Conservation (phyloP, 2,113 vertebrate species). For the Myocastor coypus region DNA sequence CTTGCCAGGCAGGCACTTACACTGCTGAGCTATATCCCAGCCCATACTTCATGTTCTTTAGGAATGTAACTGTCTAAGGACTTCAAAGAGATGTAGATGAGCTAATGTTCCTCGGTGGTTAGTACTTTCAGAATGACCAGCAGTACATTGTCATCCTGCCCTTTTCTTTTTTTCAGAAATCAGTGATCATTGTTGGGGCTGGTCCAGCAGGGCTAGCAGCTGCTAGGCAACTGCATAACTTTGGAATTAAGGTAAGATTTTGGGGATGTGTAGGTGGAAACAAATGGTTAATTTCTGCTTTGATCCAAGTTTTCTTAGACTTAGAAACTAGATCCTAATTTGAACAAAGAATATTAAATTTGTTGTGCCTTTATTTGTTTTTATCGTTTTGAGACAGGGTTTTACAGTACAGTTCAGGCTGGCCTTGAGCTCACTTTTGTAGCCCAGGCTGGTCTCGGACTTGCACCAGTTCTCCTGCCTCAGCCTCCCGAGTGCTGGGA, state of each 20-base stretch:
- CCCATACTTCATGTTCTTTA: not conserved
- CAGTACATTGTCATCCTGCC: not conserved
- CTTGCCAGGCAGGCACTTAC: too few species aligned
- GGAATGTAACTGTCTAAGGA: not conserved
- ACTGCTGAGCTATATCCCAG: too few species aligned
- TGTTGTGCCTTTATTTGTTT: not conserved
- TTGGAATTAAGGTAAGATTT: constrained; percentile 94
- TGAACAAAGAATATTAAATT: constrained; percentile 1
- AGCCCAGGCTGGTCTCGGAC: too few species aligned
- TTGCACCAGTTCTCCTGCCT: too few species aligned
- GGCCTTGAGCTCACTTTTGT: too few species aligned
- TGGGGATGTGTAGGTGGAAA: not conserved
- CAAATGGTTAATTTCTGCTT: constrained; percentile 10
- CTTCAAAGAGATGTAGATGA: not conserved
- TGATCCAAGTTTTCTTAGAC: constrained; percentile 37
- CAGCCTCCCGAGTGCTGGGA: too few species aligned
- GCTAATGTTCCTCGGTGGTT: not conserved
- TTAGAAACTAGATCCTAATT: constrained; percentile 47
- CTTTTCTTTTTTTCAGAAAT: constrained; percentile 87
- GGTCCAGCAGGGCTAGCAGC: constrained; percentile 96
- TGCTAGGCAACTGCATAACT: constrained; percentile 95
- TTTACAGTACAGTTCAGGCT: too few species aligned
- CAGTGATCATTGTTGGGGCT: constrained; percentile 94
- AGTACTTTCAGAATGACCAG: not conserved
- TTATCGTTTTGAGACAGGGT: too few species aligned